Evolutionary conservation across 2,113 vertebrate genomes (phyloP), one percentile per base, ranked within the genome.

Genomic region (Pipra filicauda): DNA sequence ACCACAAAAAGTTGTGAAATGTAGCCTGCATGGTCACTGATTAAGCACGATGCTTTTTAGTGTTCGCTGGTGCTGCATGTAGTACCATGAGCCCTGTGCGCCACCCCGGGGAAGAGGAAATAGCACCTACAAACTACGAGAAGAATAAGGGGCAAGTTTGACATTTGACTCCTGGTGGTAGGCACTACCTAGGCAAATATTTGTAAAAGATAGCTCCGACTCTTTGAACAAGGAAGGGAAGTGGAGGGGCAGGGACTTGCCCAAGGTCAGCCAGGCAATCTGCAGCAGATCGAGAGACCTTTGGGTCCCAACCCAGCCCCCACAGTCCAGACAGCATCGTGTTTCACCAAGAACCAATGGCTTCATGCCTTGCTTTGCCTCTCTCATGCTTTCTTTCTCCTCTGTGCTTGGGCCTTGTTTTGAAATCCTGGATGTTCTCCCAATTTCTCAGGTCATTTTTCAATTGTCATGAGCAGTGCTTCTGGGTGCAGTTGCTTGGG

Each of bases 131-230:
- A 93, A 11, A 64, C 48, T 67, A 35, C 43, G 48, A 95, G 76
- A 92, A 93, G 89, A 92, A 92, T 77, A 86, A 81, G 83, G 76
- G 33, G 52, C 73, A 95, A 81, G 35, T 57, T 75, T 2, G 12
- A 81, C 61, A 52, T 81, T 52, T 78, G 76, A 78, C n/a, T 92
- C 48, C 35, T 69, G 55, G 61, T 69, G 61, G 78, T 87, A 87
- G 89, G 52, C 76, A 92, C 33, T 81, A 75, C 76, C 44, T 93
- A n/a, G 24, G 69, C 84, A 97, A 97, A 96, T 97, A 97, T 97
- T 97, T 94, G 82, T 86, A 9, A 59, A 67, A 96, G 90, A 91
- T 85, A 95, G 39, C 48, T 55, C 59, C 31, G 9, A 8, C 22
- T 88, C 78, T 89, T 88, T 80, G 88, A 93, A 83, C 16, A 70